Conservation (phyloP, 2,113 vertebrate genomes). For the Ageneiosus marmoratus region DNA sequence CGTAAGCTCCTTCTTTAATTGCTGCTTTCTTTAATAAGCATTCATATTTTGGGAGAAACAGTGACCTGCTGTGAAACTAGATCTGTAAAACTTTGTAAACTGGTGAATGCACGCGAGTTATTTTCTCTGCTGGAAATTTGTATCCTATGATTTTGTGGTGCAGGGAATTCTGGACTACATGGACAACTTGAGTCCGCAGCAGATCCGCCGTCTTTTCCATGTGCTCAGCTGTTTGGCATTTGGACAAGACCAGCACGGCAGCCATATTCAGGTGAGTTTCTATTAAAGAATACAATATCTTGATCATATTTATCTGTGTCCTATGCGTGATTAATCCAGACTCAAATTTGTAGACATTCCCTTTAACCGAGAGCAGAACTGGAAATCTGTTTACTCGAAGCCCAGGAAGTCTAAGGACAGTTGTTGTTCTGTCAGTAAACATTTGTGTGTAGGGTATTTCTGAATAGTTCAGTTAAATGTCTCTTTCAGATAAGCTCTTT, state of each 20-base stretch:
- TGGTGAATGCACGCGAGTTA: no score
- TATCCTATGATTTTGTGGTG: conserved; percentile 30
- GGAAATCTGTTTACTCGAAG: background rate
- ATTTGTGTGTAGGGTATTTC: background rate
- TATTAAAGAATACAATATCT: no score
- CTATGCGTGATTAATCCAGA: background rate
- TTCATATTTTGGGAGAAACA: background rate
- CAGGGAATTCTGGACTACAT: conserved; percentile 94
- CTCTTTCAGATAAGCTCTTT: background rate
- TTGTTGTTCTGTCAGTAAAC: background rate
- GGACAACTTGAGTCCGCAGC: conserved; percentile 85
- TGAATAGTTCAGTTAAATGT: background rate
- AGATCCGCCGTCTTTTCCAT: conserved; percentile 92
- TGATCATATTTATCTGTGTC: background rate
- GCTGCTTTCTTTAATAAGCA: background rate
- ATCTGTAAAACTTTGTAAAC: background rate
- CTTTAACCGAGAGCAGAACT: background rate
- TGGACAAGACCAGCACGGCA: conserved; percentile 78
- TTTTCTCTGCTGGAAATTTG: background rate
- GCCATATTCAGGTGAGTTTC: conserved; percentile 84
- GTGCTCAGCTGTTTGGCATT: conserved; percentile 86
- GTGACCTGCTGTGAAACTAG: no score
- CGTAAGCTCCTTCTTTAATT: no score
- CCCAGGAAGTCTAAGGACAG: background rate
- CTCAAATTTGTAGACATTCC: background rate